Evolutionary conservation across 2,113 vertebrate genomes (phyloP).

Genomic region (Suricata suricatta): DNA sequence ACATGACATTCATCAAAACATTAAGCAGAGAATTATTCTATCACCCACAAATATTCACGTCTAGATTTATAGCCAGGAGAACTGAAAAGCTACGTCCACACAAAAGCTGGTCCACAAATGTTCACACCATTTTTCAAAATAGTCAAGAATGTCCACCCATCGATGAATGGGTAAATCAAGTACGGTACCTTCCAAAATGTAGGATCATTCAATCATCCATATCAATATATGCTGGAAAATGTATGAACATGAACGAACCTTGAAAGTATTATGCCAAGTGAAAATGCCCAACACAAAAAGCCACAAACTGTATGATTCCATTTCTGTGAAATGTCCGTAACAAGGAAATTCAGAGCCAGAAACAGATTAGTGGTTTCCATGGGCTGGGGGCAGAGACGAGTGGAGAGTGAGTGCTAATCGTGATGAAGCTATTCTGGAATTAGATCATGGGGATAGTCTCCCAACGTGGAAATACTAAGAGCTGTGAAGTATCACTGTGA

Average conservation of each 20-base stretch:
- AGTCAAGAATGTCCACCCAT: background rate
- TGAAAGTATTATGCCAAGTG: background rate
- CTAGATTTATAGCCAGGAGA: background rate
- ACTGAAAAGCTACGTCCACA: background rate
- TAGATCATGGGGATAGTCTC: background rate
- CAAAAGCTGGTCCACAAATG: background rate
- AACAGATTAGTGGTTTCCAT: background rate
- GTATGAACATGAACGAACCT: background rate
- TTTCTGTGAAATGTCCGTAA: background rate
- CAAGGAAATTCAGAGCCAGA: background rate
- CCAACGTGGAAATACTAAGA: background rate
- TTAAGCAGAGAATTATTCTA: background rate
- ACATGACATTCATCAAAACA: background rate
- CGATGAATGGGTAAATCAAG: background rate
- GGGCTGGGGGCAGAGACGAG: background rate
- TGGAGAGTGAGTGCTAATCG: no score
- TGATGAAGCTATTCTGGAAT: background rate
- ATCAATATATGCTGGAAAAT: background rate
- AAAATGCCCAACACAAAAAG: background rate
- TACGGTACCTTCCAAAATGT: background rate
- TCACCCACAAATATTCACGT: background rate
- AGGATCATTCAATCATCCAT: no score
- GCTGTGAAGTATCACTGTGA: background rate
- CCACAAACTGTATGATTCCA: background rate
- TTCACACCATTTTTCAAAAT: background rate